phyloP scores from a whole-genome alignment of 1,140 invertebrate genomes.

The Sitobion miscanthi region DNA sequence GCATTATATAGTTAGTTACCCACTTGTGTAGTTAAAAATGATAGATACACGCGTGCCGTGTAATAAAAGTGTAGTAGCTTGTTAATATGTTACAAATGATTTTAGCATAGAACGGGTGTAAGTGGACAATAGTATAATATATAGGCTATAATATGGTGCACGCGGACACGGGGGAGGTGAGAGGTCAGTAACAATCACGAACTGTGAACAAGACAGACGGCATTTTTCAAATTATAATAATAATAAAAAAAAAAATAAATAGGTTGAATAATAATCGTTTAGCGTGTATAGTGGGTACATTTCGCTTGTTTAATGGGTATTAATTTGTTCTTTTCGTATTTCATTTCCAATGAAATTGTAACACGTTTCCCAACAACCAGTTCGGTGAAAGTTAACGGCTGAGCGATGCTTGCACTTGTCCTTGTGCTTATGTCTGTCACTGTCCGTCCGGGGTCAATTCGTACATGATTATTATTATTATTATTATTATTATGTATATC shows the following conservation, averaged over 20 bases:
- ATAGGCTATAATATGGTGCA: background rate
- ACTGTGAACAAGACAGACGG: background rate
- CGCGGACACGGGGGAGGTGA: background rate
- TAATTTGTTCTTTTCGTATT: conserved; percentile 39
- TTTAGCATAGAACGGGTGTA: background rate
- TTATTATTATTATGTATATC: conserved; percentile 16
- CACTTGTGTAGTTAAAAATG: background rate
- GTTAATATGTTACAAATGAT: background rate
- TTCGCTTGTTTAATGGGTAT: conserved; percentile 32
- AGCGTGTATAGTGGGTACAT: background rate
- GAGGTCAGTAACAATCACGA: conserved; percentile 38
- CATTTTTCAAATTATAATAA: conserved; percentile 7
- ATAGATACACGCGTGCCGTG: background rate
- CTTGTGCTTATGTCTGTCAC: conserved; percentile 51
- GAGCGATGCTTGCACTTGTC: conserved; percentile 45
- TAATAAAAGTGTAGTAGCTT: background rate
- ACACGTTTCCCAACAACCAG: conserved; percentile 40
- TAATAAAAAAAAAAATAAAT: background rate
- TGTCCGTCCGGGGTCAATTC: conserved; percentile 48
- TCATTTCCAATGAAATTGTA: conserved; percentile 41
- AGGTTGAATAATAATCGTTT: conserved; percentile 44
- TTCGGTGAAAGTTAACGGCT: conserved; percentile 35
- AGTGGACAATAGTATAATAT: background rate
- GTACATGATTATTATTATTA: conserved; percentile 41
- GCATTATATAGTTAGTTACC: background rate